Conservation (phyloP, 2,888 invertebrate genomes). For the Allygus modestus region DNA sequence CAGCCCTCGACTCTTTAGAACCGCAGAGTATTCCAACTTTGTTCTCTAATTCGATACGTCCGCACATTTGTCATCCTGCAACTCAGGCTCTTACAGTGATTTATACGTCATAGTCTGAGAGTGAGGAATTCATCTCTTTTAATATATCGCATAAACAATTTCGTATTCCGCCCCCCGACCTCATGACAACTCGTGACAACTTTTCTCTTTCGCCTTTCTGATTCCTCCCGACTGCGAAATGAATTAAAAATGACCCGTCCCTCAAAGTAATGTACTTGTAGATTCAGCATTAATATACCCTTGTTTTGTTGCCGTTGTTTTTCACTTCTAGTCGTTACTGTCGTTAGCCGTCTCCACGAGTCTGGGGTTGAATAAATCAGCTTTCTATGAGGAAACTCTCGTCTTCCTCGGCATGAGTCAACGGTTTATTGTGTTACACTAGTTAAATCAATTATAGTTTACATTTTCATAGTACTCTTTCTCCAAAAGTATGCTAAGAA, state of each 20-base stretch:
- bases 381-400: too few species aligned
- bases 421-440: too few species aligned
- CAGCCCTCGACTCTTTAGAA: slow-evolving; percentile 16
- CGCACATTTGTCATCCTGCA: slow-evolving; percentile 42
- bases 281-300: slow-evolving; percentile 35
- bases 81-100: slow-evolving; percentile 14
- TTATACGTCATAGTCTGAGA: slow-evolving; percentile 48
- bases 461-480: too few species aligned
- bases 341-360: background rate
- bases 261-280: slow-evolving; percentile 38
- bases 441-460: too few species aligned
- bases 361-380: too few species aligned
- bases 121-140: slow-evolving; percentile 51
- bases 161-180: slow-evolving; percentile 21
- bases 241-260: slow-evolving; percentile 53
- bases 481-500: too few species aligned
- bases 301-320: slow-evolving; percentile 31
- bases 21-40: slow-evolving; percentile 12
- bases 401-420: too few species aligned
- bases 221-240: slow-evolving; percentile 46
- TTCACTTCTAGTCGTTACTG: slow-evolving; percentile 1
- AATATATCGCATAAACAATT: slow-evolving; percentile 56
- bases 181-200: slow-evolving; percentile 27
- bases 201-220: slow-evolving; percentile 47
- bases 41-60: slow-evolving; percentile 49